Evolutionary conservation across 2,797 vertebrate genomes (phyloP), one percentile per base, ranked within the genome.

Genomic region (Halcyon badia): DNA sequence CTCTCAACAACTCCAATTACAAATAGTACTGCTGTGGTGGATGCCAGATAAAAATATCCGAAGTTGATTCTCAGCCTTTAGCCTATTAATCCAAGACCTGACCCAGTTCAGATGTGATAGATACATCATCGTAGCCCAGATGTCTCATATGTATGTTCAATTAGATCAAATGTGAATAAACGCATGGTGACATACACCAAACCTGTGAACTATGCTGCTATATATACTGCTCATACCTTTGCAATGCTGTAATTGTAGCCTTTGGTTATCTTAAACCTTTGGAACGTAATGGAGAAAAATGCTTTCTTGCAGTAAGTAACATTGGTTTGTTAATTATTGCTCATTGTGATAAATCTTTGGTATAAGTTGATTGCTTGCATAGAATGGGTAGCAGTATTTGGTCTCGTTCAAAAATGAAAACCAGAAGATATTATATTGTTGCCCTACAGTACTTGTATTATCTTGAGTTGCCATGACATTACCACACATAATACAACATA

Each of bases 381-480:
- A 30, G 78, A 82, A 75, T 70, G 84, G 62, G 84, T 79, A 89
- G 81, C 51, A 84, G 37, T 72, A 60, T 86, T 75, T 80, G 86
- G 48, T 65, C 76, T 93, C 79, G 75, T 62, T 87, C 68, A 79
- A 73, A 88, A 97, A 66, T 58, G 92, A 89, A 90, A 79, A 0
- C 19, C 77, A 70, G 73, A 84, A 93, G 89, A 92, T 80, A 77
- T 70, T 92, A 37, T 58, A 48, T 24, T 90, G 66, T 79, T 96
- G 78, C 64, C 62, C 62, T 90, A 77, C 39, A 58, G 62, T 87
- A 73, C 70, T 93, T 89, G 54, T 79, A 70, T 84, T 94, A 77
- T 96, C 86, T 90, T 84, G 83, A 48, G 73, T 87, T 97, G 88
- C 87, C 92, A 94, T 93, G 94, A 89, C 77, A 94, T 94, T 93